These are phyloP conservation scores for Cheumatopsyche charites DNA, from an alignment of 1,140 invertebrate species.

Conservation along the genomic window DNA sequence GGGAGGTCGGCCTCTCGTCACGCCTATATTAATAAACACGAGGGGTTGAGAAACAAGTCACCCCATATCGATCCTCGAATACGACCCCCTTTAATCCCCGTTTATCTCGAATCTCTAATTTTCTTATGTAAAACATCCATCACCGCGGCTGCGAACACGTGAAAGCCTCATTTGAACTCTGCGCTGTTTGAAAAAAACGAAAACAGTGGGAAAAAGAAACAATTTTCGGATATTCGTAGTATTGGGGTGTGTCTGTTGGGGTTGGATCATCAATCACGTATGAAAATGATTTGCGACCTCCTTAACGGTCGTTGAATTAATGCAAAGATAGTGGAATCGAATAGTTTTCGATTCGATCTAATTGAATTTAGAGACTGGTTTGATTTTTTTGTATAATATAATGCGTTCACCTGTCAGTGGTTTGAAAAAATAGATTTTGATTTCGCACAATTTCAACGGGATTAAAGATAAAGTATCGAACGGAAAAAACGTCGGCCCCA, in stretches of 20 bases:
- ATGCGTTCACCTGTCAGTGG: too few species aligned
- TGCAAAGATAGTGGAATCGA: too few species aligned
- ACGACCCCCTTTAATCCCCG: neutral
- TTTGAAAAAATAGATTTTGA: too few species aligned
- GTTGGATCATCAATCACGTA: conserved; percentile 41
- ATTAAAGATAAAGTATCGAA: too few species aligned
- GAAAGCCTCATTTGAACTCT: conserved; percentile 44
- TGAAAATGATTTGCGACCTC: conserved; percentile 39
- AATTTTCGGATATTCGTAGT: too few species aligned
- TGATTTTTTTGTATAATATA: too few species aligned
- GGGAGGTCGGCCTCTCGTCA: too few species aligned
- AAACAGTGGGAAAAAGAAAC: conserved; percentile 31
- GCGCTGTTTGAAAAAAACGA: neutral
- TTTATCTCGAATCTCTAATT: conserved; percentile 47
- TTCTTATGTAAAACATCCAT: conserved; percentile 48
- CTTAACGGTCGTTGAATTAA: conserved; percentile 17
- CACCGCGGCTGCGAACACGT: conserved; percentile 40
- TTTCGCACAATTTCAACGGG: too few species aligned
- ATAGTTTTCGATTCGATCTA: neutral
- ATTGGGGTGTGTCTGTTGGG: neutral
- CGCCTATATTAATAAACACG: too few species aligned
- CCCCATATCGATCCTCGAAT: conserved; percentile 26
- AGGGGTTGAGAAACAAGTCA: neutral
- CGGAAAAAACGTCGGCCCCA: conserved; percentile 9
- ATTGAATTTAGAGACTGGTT: too few species aligned